These are phyloP conservation scores for Cololabis saira DNA, from an alignment of 2,113 vertebrate species.

Conservation along the genomic window DNA sequence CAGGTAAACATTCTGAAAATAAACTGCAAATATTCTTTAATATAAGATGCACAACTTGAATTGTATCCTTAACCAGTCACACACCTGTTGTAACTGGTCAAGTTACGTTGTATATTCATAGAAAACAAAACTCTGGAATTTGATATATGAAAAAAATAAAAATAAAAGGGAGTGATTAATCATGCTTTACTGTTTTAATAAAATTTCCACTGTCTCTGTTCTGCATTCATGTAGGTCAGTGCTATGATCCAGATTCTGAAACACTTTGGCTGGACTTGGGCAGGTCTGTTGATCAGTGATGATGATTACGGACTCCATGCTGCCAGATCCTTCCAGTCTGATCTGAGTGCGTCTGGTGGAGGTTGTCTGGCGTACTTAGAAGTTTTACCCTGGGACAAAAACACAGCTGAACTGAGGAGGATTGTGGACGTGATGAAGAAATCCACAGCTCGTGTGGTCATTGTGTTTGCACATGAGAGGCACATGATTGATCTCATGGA, in stretches of 20 bases:
- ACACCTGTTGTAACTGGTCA: too few species aligned
- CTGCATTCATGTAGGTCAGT: slow-evolving; percentile 22
- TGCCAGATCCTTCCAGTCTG: slow-evolving; percentile 19
- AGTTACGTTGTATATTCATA: too few species aligned
- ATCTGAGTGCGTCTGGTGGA: slow-evolving; percentile 6
- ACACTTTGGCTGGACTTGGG: slow-evolving; percentile 31
- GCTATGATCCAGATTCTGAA: slow-evolving; percentile 61
- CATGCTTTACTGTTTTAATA: too few species aligned
- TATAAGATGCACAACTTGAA: too few species aligned
- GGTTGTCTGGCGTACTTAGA: slow-evolving; percentile 71
- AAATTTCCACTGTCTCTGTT: background rate
- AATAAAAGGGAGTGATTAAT: background rate
- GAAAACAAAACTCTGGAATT: too few species aligned
- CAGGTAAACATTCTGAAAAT: too few species aligned
- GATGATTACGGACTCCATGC: slow-evolving; percentile 31
- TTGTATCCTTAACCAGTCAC: slow-evolving; percentile 36
- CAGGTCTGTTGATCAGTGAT: slow-evolving; percentile 30
- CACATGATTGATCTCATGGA: slow-evolving; percentile 26
- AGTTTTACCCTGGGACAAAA: slow-evolving; percentile 59
- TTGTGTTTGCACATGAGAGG: slow-evolving; percentile 53
- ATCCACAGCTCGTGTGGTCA: slow-evolving; percentile 61
- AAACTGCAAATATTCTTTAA: too few species aligned
- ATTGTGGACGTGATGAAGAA: slow-evolving; percentile 65
- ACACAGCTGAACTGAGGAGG: slow-evolving; percentile 45
- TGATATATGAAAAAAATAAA: background rate